Evolutionary conservation across 1,140 invertebrate genomes (phyloP), one percentile per base, ranked within the genome.

Genomic region (Orchestia grillus): DNA sequence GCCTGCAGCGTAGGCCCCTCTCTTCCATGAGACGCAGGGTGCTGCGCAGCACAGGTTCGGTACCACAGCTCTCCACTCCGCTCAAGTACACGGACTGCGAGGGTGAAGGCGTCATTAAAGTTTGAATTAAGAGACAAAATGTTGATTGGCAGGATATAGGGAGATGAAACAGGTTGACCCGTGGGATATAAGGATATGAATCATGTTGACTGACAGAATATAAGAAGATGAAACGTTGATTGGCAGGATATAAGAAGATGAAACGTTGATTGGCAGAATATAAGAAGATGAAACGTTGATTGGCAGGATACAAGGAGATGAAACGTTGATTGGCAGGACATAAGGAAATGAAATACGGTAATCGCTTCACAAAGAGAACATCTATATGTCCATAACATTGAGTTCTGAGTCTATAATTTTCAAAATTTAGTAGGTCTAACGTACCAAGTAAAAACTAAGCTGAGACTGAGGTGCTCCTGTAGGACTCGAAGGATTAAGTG

Each of bases 1-100:
- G 92, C 40, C 92, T 42, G 44, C 92, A 94, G 43, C 92, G 43
- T 19, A 94, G 19, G 44, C 92, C 92, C 3, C 92, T 44, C 92
- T 94, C 92, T 40, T 94, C 92, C 92, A 94, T 94, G 92, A 94
- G 92, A n/a, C 92, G 92, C 44, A 94, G 11, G 40, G 44, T 94
- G 92, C 36, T 94, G 36, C 92, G 43, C 43, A 94, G 44, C 43
- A 47, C 92, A 11, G 43, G 43, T 19, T 40, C 43, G 19, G 6
- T 23, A 11, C 44, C 40, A 44, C 43, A 44, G 44, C 44, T 94
- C 43, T 94, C 44, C 43, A 94, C 40, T 40, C 92, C 92, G 92
- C 92, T 94, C 92, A 94, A 8, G 44, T 94, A 94, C 43, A 94
- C 92, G 11, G 92, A 44, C 92, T 94, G 92, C 36, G 41, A 94